Evolutionary conservation across 2,113 vertebrate species (phyloP).

Genomic region (Phainopepla nitens): DNA sequence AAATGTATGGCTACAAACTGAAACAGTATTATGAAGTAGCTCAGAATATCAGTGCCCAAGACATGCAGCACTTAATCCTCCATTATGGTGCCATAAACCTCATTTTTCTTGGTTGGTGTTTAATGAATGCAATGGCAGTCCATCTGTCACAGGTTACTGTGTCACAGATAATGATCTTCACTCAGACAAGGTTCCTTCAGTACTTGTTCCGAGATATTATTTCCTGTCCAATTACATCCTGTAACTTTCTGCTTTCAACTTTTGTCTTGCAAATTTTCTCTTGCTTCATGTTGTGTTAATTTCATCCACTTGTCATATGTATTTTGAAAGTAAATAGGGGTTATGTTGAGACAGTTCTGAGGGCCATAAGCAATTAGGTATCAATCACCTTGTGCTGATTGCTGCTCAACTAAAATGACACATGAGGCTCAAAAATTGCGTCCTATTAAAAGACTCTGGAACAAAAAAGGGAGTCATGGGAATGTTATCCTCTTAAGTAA

Average conservation of each 20-base stretch:
- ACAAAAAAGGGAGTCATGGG: not conserved
- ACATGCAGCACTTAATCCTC: not conserved
- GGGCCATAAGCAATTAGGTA: not conserved
- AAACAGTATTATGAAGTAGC: not conserved
- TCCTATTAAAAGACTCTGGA: not conserved
- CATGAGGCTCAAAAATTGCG: not conserved
- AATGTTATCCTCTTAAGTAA: not conserved
- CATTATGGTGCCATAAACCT: not conserved
- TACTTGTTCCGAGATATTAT: not conserved
- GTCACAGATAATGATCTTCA: conserved; percentile 19
- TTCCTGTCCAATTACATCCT: not conserved
- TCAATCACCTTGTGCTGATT: not conserved
- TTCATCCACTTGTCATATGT: not conserved
- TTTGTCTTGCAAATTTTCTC: not conserved
- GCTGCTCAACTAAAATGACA: accelerated
- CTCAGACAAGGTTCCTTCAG: not conserved
- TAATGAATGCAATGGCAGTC: not conserved
- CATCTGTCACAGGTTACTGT: not conserved
- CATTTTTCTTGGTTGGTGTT: not conserved
- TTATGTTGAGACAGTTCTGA: not conserved
- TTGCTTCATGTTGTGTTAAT: not conserved
- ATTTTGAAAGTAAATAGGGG: not conserved
- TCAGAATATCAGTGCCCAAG: not conserved
- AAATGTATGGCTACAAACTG: not conserved
- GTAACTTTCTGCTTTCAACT: not conserved